phyloP scores from a whole-genome alignment of 2,888 invertebrate genomes.

The Syrista parreyssii region DNA sequence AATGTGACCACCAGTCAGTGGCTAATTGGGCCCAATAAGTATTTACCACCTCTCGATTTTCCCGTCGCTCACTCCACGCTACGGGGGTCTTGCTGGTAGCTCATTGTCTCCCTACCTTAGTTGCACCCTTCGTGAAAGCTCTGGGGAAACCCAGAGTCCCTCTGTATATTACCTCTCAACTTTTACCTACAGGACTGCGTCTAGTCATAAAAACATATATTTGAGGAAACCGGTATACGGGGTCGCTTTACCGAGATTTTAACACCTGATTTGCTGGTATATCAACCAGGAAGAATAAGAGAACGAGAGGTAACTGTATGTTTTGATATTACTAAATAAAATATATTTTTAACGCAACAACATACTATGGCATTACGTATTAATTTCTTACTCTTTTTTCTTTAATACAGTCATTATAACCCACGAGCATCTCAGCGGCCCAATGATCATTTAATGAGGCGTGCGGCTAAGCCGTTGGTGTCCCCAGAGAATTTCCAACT shows the following conservation, averaged over 20 bases:
- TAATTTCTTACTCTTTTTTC: too few species aligned
- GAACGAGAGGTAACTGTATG: constrained; percentile 13
- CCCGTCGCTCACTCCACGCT: constrained; percentile 31
- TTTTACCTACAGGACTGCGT: neutral
- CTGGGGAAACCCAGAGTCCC: constrained; percentile 6
- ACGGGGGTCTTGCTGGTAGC: constrained; percentile 40
- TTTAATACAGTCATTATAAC: too few species aligned
- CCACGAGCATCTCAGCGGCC: too few species aligned
- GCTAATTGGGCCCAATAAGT: constrained; percentile 52
- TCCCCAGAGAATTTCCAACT: neutral
- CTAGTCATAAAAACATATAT: neutral
- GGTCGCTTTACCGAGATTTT: neutral
- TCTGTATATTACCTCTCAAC: neutral
- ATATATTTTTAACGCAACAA: neutral
- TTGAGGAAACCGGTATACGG: neutral
- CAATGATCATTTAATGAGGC: neutral
- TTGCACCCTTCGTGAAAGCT: neutral
- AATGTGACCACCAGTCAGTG: constrained; percentile 50
- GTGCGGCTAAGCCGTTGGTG: neutral
- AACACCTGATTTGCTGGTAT: constrained; percentile 3
- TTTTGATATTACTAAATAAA: neutral
- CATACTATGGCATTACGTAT: neutral
- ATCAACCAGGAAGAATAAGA: constrained; percentile 17
- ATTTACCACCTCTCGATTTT: constrained; percentile 46
- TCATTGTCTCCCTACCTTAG: constrained; percentile 31